Conservation (phyloP, 2,797 vertebrate genomes). For the Xenopus petersii region DNA sequence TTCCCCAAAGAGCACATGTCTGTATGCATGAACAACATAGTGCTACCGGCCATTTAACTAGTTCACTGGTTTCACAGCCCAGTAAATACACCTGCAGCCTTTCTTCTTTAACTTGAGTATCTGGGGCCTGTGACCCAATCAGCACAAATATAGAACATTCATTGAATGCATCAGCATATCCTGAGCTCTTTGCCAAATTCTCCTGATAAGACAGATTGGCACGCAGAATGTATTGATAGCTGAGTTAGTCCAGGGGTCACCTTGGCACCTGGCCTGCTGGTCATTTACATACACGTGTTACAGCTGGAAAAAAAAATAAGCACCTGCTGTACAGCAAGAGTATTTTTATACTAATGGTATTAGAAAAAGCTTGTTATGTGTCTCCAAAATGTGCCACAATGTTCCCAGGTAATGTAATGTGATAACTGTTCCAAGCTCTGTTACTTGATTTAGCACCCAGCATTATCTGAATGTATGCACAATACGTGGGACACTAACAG, state of each 20-base stretch:
- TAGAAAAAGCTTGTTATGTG: too few species aligned
- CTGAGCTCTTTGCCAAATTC: slow-evolving; percentile 12
- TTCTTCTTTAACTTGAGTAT: not conserved
- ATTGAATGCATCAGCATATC: slow-evolving; percentile 8
- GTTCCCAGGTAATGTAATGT: too few species aligned
- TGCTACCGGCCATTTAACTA: not conserved
- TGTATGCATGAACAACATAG: too few species aligned
- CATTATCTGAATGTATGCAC: too few species aligned
- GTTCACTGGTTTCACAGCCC: not conserved
- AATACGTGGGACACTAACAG: too few species aligned
- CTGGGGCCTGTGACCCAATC: slow-evolving; percentile 14
- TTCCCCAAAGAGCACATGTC: too few species aligned
- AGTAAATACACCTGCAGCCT: not conserved
- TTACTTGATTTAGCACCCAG: too few species aligned
- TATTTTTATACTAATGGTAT: too few species aligned
- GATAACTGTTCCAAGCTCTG: too few species aligned
- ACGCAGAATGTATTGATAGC: not conserved
- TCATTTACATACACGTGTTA: not conserved
- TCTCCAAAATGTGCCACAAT: too few species aligned
- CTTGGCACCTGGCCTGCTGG: slow-evolving; percentile 13
- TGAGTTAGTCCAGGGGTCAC: slow-evolving; percentile 20
- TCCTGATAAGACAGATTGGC: slow-evolving; percentile 16
- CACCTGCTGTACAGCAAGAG: too few species aligned
- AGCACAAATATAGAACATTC: not conserved
- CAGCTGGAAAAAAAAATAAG: slow-evolving; percentile 2